Evolutionary conservation across 1,140 invertebrate genomes (phyloP), one percentile per base, ranked within the genome.

Genomic region (Macrobrachium rosenbergii): DNA sequence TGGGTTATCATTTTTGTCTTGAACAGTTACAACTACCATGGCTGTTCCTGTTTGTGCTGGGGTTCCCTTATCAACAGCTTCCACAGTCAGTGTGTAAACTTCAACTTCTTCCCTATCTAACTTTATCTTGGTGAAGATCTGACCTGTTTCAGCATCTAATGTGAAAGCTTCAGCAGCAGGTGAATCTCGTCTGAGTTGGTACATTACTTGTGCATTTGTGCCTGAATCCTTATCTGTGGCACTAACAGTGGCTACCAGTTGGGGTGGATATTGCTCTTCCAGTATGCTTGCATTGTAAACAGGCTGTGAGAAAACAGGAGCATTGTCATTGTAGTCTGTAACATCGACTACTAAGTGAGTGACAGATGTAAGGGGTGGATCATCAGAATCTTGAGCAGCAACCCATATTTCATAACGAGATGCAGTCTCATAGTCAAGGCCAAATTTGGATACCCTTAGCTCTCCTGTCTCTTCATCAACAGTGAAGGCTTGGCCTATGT

Each of bases 1-100:
- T 14, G 97, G 96, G 92, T 98, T 98, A 92, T 99, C 98, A 92
- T 99, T 99, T 92, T 97, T 97, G 91, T 99, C 97, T 21, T 96
- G 91, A 19, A 99, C 94, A 8, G 95, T 96, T 0, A 99, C 93
- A 19, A 96, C 91, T 0, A 99, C 95, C 52, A 96, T 97, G 0
- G 97, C 95, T 0, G 96, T 95, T 12, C 97, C 97, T 0, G 96
- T 96, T 72, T 97, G 92, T 81, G 95, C 94, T 0, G 97, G 96
- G 59, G 94, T 93, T 2, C 98, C 98, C 90, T 97, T 94, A 92
- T 99, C 98, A 2, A 95, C 92, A 6, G 97, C 98, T 92, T 97
- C 95, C 0, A 99, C 95, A 5, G 95, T 94, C 28, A 99, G 92
- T 88, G 95, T 94, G 92, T 99, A 99, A 73, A 93, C 94, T 37